Base-by-base conservation (phyloP, 2,888 invertebrate species). In the Steinernema carpocapsae region DNA sequence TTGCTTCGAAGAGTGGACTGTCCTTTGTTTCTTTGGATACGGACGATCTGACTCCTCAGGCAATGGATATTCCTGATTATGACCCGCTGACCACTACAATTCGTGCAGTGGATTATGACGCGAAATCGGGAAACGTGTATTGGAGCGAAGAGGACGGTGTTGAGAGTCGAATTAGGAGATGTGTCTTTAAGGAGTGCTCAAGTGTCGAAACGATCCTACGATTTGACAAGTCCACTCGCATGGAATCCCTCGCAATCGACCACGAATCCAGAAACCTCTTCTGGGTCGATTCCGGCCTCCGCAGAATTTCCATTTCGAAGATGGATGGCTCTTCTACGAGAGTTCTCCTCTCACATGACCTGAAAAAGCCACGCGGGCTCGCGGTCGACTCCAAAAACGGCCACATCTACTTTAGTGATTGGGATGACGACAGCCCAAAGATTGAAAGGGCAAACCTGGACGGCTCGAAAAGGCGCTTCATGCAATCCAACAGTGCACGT, bases 1-100 rank as follows among this genome's bases (percentile, higher is more conserved):
- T 81, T 7, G 82, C 76, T 0, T 72, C 81, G 4, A 71, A 74
- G 26, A 72, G 73, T 22, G 78, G 78, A 0, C 73, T 81, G 10
- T 81, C 72, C 72, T 80, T 72, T 64, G 72, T 82, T 26, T 78
- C 78, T 0, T 71, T 81, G 37, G 81, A 81, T 48, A 81, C 82
- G 7, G 24, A 70, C 24, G 82, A 81, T 51, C 77, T 75, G 32
- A 78, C 81, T 12, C 80, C 80, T 2, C 73, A 75, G 24, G 24
- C 75, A 1, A 52, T 80, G 14, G 42, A 59, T n/a, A 22, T 77
- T 29, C 22, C 22, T 26, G 29, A 19, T 14, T n/a, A 19, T 7
- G 29, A 19, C 12, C 70, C 56, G 29, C 24, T 17, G 17, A 73
- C 42, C 14, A 59, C 29, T 45, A 78, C 26, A 22, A 77, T 78